These are phyloP conservation scores for Decapterus maruadsi DNA, from an alignment of 2,797 vertebrate genomes.

Conservation along the genomic window DNA sequence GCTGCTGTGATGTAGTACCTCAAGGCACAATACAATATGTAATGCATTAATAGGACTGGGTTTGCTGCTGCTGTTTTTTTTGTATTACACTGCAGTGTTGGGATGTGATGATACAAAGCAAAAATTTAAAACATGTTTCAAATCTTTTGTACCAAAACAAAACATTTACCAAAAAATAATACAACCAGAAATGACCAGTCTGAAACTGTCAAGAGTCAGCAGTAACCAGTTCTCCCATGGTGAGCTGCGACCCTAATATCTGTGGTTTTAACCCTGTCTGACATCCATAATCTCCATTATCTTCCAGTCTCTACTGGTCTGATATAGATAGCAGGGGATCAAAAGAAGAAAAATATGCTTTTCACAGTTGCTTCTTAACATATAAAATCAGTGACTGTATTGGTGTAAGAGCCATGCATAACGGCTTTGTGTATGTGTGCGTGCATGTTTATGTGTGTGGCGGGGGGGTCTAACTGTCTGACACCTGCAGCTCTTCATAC, in stretches of 20 bases:
- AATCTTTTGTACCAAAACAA: no score
- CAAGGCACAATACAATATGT: background rate
- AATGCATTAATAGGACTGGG: no score
- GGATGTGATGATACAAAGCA: no score
- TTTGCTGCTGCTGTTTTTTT: no score
- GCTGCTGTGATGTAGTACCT: background rate
- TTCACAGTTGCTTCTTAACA: constrained; percentile 63
- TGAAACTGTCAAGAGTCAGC: constrained; percentile 33
- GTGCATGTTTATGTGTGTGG: constrained; percentile 13
- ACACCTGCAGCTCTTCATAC: constrained; percentile 85
- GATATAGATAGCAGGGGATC: constrained; percentile 61
- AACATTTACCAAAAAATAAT: background rate
- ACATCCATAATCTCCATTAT: constrained; percentile 75
- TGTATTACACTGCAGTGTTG: no score
- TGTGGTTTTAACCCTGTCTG: constrained; percentile 76
- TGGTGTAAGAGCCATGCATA: constrained; percentile 50
- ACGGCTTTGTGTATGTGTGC: constrained; percentile 48
- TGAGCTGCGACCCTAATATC: constrained; percentile 62
- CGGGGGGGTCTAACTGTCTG: constrained; percentile 71
- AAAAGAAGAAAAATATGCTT: constrained; percentile 54
- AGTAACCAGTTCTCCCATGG: constrained; percentile 41
- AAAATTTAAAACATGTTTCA: no score
- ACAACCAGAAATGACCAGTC: background rate
- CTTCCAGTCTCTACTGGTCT: constrained; percentile 54
- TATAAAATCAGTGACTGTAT: constrained; percentile 76